Base-by-base conservation (phyloP, 2,888 invertebrate species). In the Lordiphosa fenestrarum region DNA sequence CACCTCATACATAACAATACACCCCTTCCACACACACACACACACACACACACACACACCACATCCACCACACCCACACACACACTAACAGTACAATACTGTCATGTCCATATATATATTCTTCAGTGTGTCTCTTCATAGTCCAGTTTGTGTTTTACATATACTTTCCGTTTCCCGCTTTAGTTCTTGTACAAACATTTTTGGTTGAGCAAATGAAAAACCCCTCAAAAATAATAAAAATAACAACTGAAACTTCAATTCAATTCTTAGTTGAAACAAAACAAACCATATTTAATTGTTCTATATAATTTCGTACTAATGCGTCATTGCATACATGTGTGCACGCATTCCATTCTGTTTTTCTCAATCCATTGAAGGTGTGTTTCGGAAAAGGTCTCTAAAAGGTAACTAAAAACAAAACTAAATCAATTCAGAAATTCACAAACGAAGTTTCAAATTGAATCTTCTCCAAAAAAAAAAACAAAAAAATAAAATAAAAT, bases 341-440 rank as follows among this genome's bases (percentile, higher is more conserved):
- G 90, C 90, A 89, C 90, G 89, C 91, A 91, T 91, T 91, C 91
- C 91, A 91, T 91, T 90, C 90, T 90, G 86, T 88, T 86, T 30
- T 87, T 88, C 91, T 88, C 91, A 89, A 88, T 89, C 89, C 89
- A 88, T 88, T 89, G 89, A 90, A 95, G 95, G 95, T 94, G 95
- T 95, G 94, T 95, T 95, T 95, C 95, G 95, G 95, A 95, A 95
- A 95, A 95, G 95, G 95, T 95, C 95, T 94, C 95, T 95, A 94
- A 95, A 95, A 95, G 95, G 95, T 95, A 95, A 95, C 94, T 94
- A 92, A 88, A 73, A 70, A 66, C 59, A 66, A 69, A 69, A 59
- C 69, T 73, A 68, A 75, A 80, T 64, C 67, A 84, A 71, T 74
- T 82, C 68, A 81, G 80, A 91, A 91, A 91, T 91, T 91, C 81